Conservation (phyloP, 2,888 invertebrate genomes). For the Bruchidius siliquastri region DNA sequence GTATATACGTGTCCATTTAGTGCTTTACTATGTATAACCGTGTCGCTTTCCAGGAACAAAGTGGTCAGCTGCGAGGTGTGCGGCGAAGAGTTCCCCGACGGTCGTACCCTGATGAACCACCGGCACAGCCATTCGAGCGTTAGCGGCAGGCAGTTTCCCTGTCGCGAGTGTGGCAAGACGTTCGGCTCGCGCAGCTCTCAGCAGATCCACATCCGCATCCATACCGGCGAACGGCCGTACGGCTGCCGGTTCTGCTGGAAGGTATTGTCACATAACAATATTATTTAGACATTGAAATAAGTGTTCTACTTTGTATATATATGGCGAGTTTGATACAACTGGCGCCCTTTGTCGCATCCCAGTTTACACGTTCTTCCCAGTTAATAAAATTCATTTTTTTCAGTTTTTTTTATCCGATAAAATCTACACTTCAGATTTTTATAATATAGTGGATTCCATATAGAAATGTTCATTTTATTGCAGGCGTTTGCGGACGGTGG, state of each 20-base stretch:
- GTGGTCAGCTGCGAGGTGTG: constrained; percentile 66
- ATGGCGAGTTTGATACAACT: no score
- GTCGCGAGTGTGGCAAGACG: constrained; percentile 78
- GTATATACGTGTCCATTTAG: no score
- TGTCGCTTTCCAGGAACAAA: constrained; percentile 53
- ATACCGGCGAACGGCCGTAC: constrained; percentile 75
- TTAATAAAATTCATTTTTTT: no score
- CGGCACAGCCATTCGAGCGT: constrained; percentile 53
- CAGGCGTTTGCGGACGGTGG: constrained; percentile 80
- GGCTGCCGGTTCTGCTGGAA: constrained; percentile 85
- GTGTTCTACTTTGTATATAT: no score
- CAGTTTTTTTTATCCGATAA: no score
- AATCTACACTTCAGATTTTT: no score
- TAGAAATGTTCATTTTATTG: not conserved
- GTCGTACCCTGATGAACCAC: constrained; percentile 64
- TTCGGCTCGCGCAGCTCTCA: constrained; percentile 82
- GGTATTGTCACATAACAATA: constrained; percentile 8
- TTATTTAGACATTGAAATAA: no score
- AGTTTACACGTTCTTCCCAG: no score
- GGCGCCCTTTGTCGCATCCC: no score
- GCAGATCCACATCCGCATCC: constrained; percentile 81
- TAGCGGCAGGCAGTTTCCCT: constrained; percentile 67
- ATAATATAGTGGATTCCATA: no score
- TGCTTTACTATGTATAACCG: no score
- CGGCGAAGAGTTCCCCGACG: constrained; percentile 66